Percentiles rank a stretch among this genome's conserved stretches.
These are phyloP conservation scores for Plagodis dolabraria DNA, from an alignment of 2,888 invertebrate genomes.

Conservation along the genomic window DNA sequence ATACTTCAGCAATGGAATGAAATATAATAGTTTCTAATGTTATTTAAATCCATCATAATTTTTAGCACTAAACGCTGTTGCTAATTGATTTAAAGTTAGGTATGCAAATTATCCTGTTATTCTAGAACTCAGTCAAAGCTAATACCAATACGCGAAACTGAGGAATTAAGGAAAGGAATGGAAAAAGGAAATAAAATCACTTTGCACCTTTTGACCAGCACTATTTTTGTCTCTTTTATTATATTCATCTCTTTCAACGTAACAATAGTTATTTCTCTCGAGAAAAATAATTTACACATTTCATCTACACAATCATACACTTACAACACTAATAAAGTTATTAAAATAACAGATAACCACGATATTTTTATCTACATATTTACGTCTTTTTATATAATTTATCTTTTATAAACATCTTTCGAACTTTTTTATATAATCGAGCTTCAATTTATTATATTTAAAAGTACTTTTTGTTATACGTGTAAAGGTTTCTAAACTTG, in stretches of 20 bases:
- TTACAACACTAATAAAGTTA: slow-evolving; percentile 61
- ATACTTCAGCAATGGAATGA: too few species aligned
- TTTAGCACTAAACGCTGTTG: too few species aligned
- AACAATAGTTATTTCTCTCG: slow-evolving; percentile 58
- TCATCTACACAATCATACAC: slow-evolving; percentile 58
- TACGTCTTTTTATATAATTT: slow-evolving; percentile 59
- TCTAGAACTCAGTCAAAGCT: slow-evolving; percentile 46
- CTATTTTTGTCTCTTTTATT: slow-evolving; percentile 60
- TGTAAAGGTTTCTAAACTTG: slow-evolving; percentile 48
- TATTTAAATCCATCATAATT: too few species aligned
- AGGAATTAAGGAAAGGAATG: slow-evolving; percentile 30
- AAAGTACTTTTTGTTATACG: not conserved
- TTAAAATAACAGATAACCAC: slow-evolving; percentile 62
- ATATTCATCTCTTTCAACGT: slow-evolving; percentile 57
- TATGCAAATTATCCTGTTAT: not conserved
- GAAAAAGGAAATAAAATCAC: slow-evolving; percentile 60
- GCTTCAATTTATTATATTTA: slow-evolving; percentile 1
- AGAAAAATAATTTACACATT: slow-evolving; percentile 61
- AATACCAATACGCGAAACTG: slow-evolving; percentile 40
- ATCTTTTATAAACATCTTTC: slow-evolving; percentile 13
- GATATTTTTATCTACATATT: slow-evolving; percentile 52
- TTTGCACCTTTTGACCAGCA: slow-evolving; percentile 72
- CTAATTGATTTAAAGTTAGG: too few species aligned
- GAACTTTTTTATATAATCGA: slow-evolving; percentile 26
- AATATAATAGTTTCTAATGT: too few species aligned